Conservation (phyloP, 2,888 invertebrate genomes). For the Silvanus unidentatus region DNA sequence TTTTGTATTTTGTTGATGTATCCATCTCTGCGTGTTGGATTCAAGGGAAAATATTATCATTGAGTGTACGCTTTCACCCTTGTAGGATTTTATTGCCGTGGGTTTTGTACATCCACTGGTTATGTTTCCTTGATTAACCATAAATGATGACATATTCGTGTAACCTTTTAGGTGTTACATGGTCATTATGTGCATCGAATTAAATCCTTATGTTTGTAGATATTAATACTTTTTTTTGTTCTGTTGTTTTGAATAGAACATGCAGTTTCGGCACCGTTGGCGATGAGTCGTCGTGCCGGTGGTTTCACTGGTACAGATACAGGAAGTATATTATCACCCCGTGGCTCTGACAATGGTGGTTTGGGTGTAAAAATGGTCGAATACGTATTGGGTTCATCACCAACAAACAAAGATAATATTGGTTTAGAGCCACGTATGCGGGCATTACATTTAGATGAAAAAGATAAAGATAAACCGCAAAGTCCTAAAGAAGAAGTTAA, state of each 20-base stretch:
- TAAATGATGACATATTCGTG: too few relatives aligned
- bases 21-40: too few relatives aligned
- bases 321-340: conserved; percentile 64
- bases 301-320: conserved; percentile 58
- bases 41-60: too few relatives aligned
- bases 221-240: not conserved
- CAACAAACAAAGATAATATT: conserved; percentile 67
- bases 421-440: conserved; percentile 60
- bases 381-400: conserved; percentile 90
- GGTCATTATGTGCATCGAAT: too few relatives aligned
- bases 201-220: too few relatives aligned
- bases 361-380: conserved; percentile 98
- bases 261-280: conserved; percentile 64
- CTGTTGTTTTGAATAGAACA: conserved; percentile 47
- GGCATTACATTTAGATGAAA: conserved; percentile 56
- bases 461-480: conserved; percentile 54
- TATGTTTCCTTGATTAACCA: too few relatives aligned
- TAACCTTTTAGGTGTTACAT: too few relatives aligned
- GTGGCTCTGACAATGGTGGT: conserved; percentile 76
- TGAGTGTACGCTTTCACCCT: too few relatives aligned
- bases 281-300: conserved; percentile 67
- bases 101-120: too few relatives aligned
- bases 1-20: too few relatives aligned
- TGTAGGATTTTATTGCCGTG: too few relatives aligned
- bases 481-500: conserved; percentile 52